These are phyloP conservation scores for Latrodectus geometricus DNA, from an alignment of 1,140 invertebrate genomes.

Conservation along the genomic window DNA sequence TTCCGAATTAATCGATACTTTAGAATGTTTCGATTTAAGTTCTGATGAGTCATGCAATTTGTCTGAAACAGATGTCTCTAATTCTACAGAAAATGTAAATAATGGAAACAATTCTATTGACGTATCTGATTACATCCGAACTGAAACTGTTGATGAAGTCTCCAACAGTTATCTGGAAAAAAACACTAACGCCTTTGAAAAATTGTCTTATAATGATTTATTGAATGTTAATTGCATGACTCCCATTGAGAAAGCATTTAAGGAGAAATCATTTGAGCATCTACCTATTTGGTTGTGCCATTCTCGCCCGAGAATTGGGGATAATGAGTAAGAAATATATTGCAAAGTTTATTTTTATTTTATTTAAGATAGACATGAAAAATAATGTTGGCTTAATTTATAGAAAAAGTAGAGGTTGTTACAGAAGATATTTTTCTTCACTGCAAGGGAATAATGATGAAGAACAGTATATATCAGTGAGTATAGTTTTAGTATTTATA, in stretches of 20 bases:
- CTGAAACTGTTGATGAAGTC: no score
- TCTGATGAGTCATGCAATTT: no score
- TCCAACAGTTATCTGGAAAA: no score
- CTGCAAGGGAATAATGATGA: neutral
- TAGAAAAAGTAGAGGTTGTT: constrained; percentile 41
- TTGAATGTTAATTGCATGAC: no score
- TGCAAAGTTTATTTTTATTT: neutral
- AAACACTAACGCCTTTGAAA: no score
- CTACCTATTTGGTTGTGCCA: constrained; percentile 57
- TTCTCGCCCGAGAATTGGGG: constrained; percentile 46
- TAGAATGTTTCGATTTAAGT: no score
- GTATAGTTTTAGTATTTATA: neutral
- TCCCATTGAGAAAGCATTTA: neutral
- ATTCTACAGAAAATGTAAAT: no score
- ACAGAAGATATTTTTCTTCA: constrained; percentile 32
- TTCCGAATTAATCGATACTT: no score
- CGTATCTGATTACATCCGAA: no score
- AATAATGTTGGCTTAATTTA: neutral
- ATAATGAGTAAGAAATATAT: constrained; percentile 35
- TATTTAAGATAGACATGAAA: neutral
- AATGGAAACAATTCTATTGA: no score
- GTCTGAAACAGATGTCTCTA: no score
- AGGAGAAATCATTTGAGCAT: neutral
- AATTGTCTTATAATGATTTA: no score
- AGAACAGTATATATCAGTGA: constrained; percentile 34